Conservation (phyloP, 2,888 invertebrate species). For the Coenonympha glycerion region DNA sequence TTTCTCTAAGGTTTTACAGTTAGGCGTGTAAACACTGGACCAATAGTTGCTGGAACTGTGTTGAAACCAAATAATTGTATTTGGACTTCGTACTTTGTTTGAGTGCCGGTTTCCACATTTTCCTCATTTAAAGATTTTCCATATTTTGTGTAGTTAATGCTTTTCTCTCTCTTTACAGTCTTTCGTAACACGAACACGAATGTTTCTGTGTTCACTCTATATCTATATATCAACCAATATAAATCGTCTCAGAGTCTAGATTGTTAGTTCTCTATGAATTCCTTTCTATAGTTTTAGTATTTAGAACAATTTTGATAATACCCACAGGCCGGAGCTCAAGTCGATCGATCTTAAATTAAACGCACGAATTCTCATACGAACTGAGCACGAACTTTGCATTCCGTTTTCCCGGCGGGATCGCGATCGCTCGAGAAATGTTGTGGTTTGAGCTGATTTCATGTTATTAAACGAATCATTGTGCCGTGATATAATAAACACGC, state of each 20-base stretch:
- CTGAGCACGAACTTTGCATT: constrained; percentile 12
- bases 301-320: not conserved
- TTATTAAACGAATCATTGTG: constrained; percentile 35
- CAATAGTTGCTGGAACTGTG: not conserved
- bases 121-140: no score
- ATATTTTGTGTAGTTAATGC: no score
- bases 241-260: no score
- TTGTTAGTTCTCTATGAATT: not conserved
- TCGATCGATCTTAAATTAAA: not conserved
- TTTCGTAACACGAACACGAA: no score
- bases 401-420: constrained; percentile 11
- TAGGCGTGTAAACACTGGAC: constrained; percentile 3
- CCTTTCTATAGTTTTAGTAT: not conserved
- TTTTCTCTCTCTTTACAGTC: no score
- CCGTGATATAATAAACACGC: constrained; percentile 34
- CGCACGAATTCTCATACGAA: not conserved
- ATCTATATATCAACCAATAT: no score
- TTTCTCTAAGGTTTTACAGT: constrained; percentile 15
- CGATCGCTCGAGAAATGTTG: constrained; percentile 23
- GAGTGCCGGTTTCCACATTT: no score
- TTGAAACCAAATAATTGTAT: not conserved
- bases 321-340: not conserved
- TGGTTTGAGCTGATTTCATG: constrained; percentile 33
- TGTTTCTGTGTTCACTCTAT: no score
- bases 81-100: not conserved